Evolutionary conservation across 2,113 vertebrate species (phyloP).

Genomic region (Gymnarchus niloticus): DNA sequence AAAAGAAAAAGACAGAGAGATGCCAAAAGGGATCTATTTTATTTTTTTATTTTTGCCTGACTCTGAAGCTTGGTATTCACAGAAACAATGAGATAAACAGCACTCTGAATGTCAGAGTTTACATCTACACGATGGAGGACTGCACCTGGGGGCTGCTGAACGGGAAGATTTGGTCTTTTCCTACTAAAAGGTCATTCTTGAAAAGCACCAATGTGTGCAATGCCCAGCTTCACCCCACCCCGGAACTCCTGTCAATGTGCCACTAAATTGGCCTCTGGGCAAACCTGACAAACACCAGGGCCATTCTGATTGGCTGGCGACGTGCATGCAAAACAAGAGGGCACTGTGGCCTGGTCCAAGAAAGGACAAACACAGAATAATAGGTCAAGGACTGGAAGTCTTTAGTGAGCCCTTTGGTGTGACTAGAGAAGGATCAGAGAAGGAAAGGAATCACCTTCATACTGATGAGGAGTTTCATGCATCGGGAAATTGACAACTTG

Average conservation of each 20-base stretch:
- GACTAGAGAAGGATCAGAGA: no score
- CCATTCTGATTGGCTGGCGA: not conserved
- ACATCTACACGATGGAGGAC: constrained; percentile 55
- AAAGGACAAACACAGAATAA: not conserved
- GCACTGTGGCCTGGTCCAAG: not conserved
- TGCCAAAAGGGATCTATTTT: constrained; percentile 35
- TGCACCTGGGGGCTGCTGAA: constrained; percentile 46
- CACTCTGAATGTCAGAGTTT: constrained; percentile 61
- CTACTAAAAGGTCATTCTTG: constrained; percentile 52
- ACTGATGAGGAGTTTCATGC: no score
- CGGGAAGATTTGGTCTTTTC: constrained; percentile 48
- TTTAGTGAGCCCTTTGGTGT: no score
- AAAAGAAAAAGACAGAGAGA: constrained; percentile 28
- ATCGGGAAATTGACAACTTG: no score
- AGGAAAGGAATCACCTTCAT: no score
- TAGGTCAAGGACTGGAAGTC: no score
- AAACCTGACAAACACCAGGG: no score
- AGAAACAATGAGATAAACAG: constrained; percentile 65
- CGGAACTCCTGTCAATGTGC: not conserved
- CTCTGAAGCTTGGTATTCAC: constrained; percentile 48
- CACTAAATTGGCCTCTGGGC: not conserved
- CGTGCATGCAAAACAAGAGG: not conserved
- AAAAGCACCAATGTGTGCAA: not conserved
- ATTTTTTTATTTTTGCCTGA: constrained; percentile 24
- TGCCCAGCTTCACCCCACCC: not conserved